Evolutionary conservation across 1,140 invertebrate species (phyloP).

Genomic region (Macrostomum lignano): DNA sequence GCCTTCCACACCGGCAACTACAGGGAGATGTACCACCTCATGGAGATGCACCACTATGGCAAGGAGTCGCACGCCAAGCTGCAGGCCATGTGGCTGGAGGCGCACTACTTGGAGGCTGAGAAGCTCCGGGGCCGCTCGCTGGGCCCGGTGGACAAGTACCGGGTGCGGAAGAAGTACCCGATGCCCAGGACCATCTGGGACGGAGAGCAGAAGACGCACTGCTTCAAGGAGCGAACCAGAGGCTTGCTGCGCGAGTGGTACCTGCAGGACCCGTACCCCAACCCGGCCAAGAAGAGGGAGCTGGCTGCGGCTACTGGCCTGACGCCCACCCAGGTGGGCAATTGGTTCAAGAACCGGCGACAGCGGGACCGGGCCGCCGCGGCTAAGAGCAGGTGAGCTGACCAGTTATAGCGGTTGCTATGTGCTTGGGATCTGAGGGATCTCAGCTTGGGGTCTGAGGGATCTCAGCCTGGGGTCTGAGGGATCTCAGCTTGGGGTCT

Average conservation of each 20-base stretch:
- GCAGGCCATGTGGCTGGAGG: slow-evolving; percentile 76
- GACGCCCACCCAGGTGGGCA: slow-evolving; percentile 93
- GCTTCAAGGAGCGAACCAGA: slow-evolving; percentile 88
- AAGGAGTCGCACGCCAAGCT: slow-evolving; percentile 82
- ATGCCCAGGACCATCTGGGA: slow-evolving; percentile 94
- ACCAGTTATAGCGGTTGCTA: too few species aligned
- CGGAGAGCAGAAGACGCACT: slow-evolving; percentile 99
- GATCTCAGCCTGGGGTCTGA: too few species aligned
- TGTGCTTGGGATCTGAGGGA: too few species aligned
- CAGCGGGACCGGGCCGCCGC: slow-evolving; percentile 75
- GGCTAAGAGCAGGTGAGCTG: not conserved
- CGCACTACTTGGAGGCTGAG: slow-evolving; percentile 91
- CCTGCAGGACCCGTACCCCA: slow-evolving; percentile 92
- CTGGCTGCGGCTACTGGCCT: slow-evolving; percentile 80
- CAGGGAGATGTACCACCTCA: slow-evolving; percentile 32
- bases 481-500: too few species aligned
- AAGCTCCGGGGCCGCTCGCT: slow-evolving; percentile 68
- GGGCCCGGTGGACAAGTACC: slow-evolving; percentile 93
- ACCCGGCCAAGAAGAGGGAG: slow-evolving; percentile 89
- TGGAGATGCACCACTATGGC: slow-evolving; percentile 73
- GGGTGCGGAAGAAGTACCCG: slow-evolving; percentile 90
- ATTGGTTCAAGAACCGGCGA: slow-evolving; percentile 98
- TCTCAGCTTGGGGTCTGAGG: too few species aligned
- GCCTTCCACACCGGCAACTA: slow-evolving; percentile 66
- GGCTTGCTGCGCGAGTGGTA: slow-evolving; percentile 86